Evolutionary conservation across 2,888 invertebrate species (phyloP).

Genomic region (Sarcophaga caerulescens): DNA sequence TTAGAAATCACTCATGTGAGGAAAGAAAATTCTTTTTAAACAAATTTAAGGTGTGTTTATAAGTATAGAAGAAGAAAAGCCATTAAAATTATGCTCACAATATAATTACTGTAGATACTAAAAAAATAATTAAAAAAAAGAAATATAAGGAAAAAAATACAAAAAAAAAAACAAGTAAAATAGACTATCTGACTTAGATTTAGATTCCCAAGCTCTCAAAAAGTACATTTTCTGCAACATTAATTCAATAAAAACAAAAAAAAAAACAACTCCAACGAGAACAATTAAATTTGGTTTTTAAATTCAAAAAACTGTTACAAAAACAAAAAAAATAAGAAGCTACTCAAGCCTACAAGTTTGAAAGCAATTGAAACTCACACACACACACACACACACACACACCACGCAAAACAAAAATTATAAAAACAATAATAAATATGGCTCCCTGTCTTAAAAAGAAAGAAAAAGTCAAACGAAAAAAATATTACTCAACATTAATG

Average conservation of each 20-base stretch:
- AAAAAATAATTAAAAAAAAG: not conserved
- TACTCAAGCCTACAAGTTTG: not conserved
- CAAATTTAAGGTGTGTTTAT: conserved; percentile 41
- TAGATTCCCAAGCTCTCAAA: conserved; percentile 53
- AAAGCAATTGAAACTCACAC: not conserved
- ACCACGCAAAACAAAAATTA: too few species aligned
- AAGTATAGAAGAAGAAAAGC: not conserved
- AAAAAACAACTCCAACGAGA: conserved; percentile 24
- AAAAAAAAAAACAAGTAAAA: not conserved
- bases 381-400: not conserved
- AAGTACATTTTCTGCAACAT: conserved; percentile 58
- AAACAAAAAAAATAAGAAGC: conserved; percentile 8
- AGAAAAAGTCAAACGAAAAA: not conserved
- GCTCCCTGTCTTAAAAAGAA: not conserved
- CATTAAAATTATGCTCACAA: not conserved
- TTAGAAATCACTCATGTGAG: conserved; percentile 41
- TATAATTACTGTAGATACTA: not conserved
- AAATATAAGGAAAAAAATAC: not conserved
- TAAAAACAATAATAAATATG: too few species aligned
- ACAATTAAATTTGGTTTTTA: conserved; percentile 20
- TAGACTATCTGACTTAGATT: conserved; percentile 14
- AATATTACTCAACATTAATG: conserved; percentile 37
- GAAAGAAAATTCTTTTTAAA: not conserved
- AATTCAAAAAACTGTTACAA: not conserved
- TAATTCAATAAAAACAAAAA: conserved; percentile 20